Evolutionary conservation across 2,113 vertebrate genomes (phyloP), one percentile per base, ranked within the genome.

Genomic region (Corythoichthys intestinalis): DNA sequence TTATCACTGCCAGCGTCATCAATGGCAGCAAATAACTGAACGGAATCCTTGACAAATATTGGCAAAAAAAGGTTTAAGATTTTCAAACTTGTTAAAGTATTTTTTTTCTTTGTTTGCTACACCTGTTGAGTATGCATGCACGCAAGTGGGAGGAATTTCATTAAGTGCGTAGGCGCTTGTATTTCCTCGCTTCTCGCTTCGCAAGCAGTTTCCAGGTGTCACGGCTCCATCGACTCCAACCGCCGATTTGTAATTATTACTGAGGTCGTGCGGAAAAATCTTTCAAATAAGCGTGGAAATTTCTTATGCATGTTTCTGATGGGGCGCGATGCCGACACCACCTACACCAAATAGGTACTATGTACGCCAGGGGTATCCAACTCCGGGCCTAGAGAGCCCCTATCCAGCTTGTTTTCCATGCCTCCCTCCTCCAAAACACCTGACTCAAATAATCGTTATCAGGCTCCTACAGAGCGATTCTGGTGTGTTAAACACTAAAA

Each of bases 101-200:
- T 44, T n/a, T 17, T 20, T 7, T 10, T 44, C 20, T 20, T 28
- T 63, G n/a, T 68, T 65, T 8, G 7, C 52, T 67, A 65, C 83
- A 82, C 72, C 77, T 83, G 79, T 66, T 85, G 54, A 65, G 69
- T n/a, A 34, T 68, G 44, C 67, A 67, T 74, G 79, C 77, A 76
- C 52, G 38, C 49, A 73, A 82, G 84, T 85, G 72, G 83, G 86
- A 81, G 83, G 66, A 70, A 73, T 63, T 47, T 44, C n/a, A 46
- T 46, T 20, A 13, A 46, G 4, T 14, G 60, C 13, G 60, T 7
- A 11, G 60, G 44, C 39, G 38, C 15, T n/a, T 41, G 8, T 41
- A 1, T 41, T 61, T 41, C 9, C 60, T 61, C 9, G 10, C n/a
- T 61, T 17, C 39, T 41, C n/a, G 44, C n/a, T 57, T 4, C 9